These are phyloP conservation scores for Epinephelus moara DNA, from an alignment of 2,113 vertebrate species.

Conservation along the genomic window DNA sequence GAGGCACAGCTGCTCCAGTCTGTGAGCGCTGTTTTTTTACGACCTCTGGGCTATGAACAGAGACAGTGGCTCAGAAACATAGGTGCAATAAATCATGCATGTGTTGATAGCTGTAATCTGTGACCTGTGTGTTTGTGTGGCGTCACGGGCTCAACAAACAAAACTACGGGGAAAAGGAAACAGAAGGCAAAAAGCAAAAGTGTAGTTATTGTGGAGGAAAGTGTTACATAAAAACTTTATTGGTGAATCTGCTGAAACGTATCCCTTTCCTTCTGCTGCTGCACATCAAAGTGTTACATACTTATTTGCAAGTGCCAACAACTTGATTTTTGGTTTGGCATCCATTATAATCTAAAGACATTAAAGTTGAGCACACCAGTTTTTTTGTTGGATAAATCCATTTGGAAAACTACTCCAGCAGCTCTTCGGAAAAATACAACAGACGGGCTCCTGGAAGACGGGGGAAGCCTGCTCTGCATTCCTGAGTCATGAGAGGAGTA, in stretches of 20 bases:
- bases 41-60: conserved; percentile 44
- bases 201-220: not conserved
- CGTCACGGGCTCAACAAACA: conserved; percentile 30
- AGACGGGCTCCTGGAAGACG: conserved; percentile 25
- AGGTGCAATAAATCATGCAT: conserved; percentile 62
- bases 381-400: not conserved
- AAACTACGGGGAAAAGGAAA: conserved; percentile 5
- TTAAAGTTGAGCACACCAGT: too few species aligned
- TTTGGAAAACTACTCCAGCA: conserved; percentile 46
- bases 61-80: conserved; percentile 45
- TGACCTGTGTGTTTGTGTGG: conserved; percentile 43
- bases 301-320: too few species aligned
- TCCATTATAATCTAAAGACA: too few species aligned
- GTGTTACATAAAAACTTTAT: not conserved
- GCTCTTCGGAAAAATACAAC: conserved; percentile 71
- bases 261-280: too few species aligned
- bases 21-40: conserved; percentile 40
- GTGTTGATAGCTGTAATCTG: conserved; percentile 62
- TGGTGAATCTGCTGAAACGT: not conserved
- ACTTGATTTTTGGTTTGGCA: too few species aligned
- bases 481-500: conserved; percentile 64
- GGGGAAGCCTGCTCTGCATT: conserved; percentile 76
- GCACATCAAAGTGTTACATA: too few species aligned
- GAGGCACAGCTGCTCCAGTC: conserved; percentile 54
- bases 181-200: not conserved